Conservation (phyloP, 2,888 invertebrate species). For the Syrista parreyssii region DNA sequence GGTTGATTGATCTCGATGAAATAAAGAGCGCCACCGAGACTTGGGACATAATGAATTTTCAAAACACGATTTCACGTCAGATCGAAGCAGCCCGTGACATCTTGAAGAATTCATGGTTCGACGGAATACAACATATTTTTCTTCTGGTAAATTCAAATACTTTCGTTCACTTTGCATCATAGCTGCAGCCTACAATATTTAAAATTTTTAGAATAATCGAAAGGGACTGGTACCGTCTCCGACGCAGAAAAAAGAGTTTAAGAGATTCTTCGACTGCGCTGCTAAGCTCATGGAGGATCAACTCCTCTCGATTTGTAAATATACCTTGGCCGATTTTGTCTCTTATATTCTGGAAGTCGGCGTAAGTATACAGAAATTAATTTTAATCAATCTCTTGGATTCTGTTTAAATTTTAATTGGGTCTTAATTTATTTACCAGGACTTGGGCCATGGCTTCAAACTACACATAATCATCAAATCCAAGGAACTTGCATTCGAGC, state of each 20-base stretch:
- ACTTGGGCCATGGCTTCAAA: constrained; percentile 76
- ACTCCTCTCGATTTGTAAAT: constrained; percentile 82
- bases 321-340: constrained; percentile 83
- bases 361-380: constrained; percentile 66
- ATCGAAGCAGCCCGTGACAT: constrained; percentile 77
- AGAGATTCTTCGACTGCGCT: constrained; percentile 86
- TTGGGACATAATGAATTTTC: constrained; percentile 78
- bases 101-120: constrained; percentile 77
- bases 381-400: not conserved
- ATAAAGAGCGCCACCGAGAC: constrained; percentile 72
- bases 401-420: not conserved
- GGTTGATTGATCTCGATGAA: constrained; percentile 73
- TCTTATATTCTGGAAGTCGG: constrained; percentile 81
- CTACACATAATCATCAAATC: constrained; percentile 72
- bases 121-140: constrained; percentile 75
- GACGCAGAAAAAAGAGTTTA: constrained; percentile 75
- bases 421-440: constrained; percentile 33
- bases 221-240: constrained; percentile 79
- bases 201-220: constrained; percentile 72
- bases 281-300: constrained; percentile 91
- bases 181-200: not conserved
- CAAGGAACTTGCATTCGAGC: constrained; percentile 78
- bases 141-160: constrained; percentile 67
- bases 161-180: not conserved
- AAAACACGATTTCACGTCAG: constrained; percentile 69